Evolutionary conservation across 2,113 vertebrate genomes (phyloP).

Genomic region (Gambusia holbrooki): DNA sequence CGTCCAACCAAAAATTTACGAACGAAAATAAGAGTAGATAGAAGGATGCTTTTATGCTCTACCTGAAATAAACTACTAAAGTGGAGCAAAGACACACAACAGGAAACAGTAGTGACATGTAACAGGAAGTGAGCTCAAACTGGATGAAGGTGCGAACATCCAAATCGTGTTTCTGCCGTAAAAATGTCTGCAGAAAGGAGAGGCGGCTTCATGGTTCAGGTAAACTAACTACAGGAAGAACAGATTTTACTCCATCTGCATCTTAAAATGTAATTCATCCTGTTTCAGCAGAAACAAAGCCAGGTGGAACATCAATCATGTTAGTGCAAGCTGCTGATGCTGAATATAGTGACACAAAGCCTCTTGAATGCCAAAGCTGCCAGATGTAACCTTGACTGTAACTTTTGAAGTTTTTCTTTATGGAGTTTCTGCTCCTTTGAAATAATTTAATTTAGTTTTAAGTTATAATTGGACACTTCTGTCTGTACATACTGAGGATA

Average conservation of each 20-base stretch:
- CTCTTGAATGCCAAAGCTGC: neutral
- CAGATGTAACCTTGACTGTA: neutral
- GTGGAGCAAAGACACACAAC: no score
- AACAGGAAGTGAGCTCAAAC: neutral
- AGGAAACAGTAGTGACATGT: no score
- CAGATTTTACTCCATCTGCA: neutral
- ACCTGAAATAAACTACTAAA: no score
- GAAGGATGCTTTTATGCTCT: no score
- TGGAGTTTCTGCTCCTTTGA: neutral
- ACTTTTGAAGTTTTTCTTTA: neutral
- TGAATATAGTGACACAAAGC: neutral
- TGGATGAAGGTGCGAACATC: neutral
- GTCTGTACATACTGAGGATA: no score
- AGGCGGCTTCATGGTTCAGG: constrained; percentile 22
- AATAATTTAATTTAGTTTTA: neutral
- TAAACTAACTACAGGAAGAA: neutral
- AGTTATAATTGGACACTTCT: no score
- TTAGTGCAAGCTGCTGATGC: neutral
- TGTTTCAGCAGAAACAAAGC: neutral
- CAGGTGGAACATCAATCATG: neutral
- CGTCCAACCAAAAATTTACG: no score
- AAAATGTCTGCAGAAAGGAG: neutral
- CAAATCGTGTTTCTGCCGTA: neutral
- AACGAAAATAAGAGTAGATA: no score
- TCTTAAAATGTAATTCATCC: neutral